Evolutionary conservation across 2,113 vertebrate genomes (phyloP).

Genomic region (Baryphthengus martii): DNA sequence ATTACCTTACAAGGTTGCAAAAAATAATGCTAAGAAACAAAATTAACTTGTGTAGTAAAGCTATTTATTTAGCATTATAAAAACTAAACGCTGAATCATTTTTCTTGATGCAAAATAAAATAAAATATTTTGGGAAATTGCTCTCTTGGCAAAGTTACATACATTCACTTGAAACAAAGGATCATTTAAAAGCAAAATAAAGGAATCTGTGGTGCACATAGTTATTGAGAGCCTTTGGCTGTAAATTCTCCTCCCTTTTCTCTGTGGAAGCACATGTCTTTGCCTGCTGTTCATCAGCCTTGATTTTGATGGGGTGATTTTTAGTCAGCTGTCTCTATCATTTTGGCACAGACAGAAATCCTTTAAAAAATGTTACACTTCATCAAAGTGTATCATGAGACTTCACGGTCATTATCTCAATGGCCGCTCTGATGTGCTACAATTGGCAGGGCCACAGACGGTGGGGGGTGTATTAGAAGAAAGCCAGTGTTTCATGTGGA

Average conservation of each 20-base stretch:
- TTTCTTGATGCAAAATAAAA: conserved; percentile 21
- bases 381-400: conserved; percentile 86
- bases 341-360: conserved; percentile 83
- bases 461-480: conserved; percentile 82
- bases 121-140: conserved; percentile 12
- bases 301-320: conserved; percentile 81
- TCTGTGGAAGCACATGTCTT: conserved; percentile 71
- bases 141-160: conserved; percentile 46
- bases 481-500: conserved; percentile 81
- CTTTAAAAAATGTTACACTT: conserved; percentile 86
- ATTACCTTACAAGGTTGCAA: not conserved
- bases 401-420: conserved; percentile 87
- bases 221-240: conserved; percentile 58
- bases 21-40: not conserved
- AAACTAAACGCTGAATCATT: not conserved
- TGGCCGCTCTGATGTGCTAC: conserved; percentile 83
- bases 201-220: conserved; percentile 24
- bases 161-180: conserved; percentile 68
- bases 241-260: conserved; percentile 60
- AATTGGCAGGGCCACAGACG: conserved; percentile 82
- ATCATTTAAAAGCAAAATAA: conserved; percentile 40
- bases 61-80: not conserved
- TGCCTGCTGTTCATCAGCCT: conserved; percentile 78
- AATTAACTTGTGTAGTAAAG: not conserved
- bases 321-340: conserved; percentile 82